Conservation (phyloP, 1,140 invertebrate species). For the Asbolus verrucosus region DNA sequence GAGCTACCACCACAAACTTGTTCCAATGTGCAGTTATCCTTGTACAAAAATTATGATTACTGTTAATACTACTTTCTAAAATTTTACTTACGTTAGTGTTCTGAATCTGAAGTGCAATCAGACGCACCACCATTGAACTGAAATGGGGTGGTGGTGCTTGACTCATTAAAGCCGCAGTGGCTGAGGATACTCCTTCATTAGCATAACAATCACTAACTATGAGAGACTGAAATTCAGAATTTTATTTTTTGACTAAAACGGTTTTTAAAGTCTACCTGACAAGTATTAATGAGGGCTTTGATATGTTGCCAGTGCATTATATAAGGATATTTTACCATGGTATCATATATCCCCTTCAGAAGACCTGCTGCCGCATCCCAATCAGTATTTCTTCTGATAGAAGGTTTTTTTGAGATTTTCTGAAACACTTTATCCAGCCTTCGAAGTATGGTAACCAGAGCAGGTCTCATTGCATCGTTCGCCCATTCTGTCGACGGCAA, state of each 20-base stretch:
- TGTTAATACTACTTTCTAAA: background rate
- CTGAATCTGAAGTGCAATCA: slow-evolving; percentile 94
- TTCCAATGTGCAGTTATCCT: slow-evolving; percentile 93
- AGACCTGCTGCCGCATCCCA: slow-evolving; percentile 96
- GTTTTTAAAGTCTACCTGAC: slow-evolving; percentile 72
- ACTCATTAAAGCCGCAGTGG: slow-evolving; percentile 82
- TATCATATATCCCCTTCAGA: slow-evolving; percentile 95
- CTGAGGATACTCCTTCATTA: slow-evolving; percentile 79
- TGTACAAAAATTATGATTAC: slow-evolving; percentile 61
- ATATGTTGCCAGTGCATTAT: slow-evolving; percentile 97
- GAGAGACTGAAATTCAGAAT: slow-evolving; percentile 71
- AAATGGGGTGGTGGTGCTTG: slow-evolving; percentile 93
- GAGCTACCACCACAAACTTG: slow-evolving; percentile 92
- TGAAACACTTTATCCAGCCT: slow-evolving; percentile 96
- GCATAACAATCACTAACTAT: slow-evolving; percentile 80
- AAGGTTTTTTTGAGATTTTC: slow-evolving; percentile 97
- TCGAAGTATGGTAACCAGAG: slow-evolving; percentile 91
- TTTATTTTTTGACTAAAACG: background rate
- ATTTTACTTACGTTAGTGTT: slow-evolving; percentile 79
- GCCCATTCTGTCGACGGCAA: slow-evolving; percentile 97
- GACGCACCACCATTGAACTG: slow-evolving; percentile 93
- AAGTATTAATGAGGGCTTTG: slow-evolving; percentile 88
- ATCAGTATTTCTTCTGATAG: slow-evolving; percentile 91
- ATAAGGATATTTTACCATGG: slow-evolving; percentile 91
- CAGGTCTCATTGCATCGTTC: slow-evolving; percentile 91